A percentile compares a stretch with the other conserved stretches of the same genome.
Conservation (phyloP, 2,888 invertebrate genomes). For the Neoitamus cyanurus region DNA sequence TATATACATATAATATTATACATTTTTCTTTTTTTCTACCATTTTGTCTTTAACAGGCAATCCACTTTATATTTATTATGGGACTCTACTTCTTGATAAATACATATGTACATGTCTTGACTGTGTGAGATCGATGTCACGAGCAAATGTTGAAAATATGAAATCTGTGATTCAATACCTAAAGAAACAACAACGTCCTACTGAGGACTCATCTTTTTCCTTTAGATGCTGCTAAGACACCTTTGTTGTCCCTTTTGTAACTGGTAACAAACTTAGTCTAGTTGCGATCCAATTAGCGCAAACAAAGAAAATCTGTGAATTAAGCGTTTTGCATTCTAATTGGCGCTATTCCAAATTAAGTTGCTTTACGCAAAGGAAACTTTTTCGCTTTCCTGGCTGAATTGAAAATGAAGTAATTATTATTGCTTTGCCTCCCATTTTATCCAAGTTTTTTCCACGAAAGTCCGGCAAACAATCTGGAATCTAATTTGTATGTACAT, state of each 20-base stretch:
- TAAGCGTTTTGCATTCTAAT: conserved; percentile 19
- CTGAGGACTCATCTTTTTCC: too few species aligned
- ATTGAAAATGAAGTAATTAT: conserved; percentile 36
- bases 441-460: neutral
- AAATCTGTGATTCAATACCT: too few species aligned
- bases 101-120: too few species aligned
- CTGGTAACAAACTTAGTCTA: neutral
- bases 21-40: too few species aligned
- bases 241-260: neutral
- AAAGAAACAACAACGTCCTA: too few species aligned
- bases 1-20: too few species aligned
- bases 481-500: conserved; percentile 34
- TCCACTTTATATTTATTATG: too few species aligned
- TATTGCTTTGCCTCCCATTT: conserved; percentile 7
- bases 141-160: too few species aligned
- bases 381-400: conserved; percentile 10
- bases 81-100: too few species aligned
- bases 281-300: neutral
- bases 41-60: too few species aligned
- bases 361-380: neutral
- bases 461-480: neutral
- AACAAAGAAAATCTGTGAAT: neutral
- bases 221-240: neutral
- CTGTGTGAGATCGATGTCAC: too few species aligned
- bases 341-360: neutral